phyloP scores from a whole-genome alignment of 64 coral and sea anemone genomes.

The Platygyra sinensis region DNA sequence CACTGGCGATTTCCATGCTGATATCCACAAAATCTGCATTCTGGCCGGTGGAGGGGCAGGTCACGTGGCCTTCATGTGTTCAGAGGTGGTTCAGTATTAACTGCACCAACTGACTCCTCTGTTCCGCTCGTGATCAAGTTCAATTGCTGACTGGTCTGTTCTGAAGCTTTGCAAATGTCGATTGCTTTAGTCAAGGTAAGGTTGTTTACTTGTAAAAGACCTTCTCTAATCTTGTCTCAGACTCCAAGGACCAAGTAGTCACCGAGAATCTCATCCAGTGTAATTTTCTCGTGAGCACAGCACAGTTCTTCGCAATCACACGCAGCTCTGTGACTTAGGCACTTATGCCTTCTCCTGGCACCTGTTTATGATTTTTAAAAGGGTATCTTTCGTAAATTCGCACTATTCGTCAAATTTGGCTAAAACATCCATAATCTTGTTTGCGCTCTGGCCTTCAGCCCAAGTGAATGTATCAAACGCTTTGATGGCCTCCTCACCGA shows the following conservation, averaged over 20 bases:
- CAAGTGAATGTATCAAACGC: constrained; percentile 48
- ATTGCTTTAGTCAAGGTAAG: constrained; percentile 61
- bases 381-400: constrained; percentile 63
- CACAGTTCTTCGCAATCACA: constrained; percentile 47
- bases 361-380: constrained; percentile 57
- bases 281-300: constrained; percentile 52
- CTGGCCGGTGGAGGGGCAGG: not conserved
- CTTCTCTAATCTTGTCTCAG: constrained; percentile 55
- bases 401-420: constrained; percentile 57
- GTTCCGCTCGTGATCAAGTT: constrained; percentile 32
- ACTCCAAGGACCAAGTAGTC: constrained; percentile 52
- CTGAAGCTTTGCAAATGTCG: constrained; percentile 62
- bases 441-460: not conserved
- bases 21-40: constrained; percentile 49
- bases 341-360: constrained; percentile 20
- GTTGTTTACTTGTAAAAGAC: constrained; percentile 44
- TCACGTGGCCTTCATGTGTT: constrained; percentile 7
- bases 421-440: not conserved
- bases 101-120: constrained; percentile 46
- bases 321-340: constrained; percentile 26
- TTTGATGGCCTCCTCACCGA: constrained; percentile 54
- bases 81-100: constrained; percentile 28
- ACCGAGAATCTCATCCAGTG: too few species aligned
- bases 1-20: constrained; percentile 11
- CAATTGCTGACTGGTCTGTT: constrained; percentile 55